Percentiles rank a stretch among this genome's conserved stretches.
Evolutionary conservation across 2,797 vertebrate genomes (phyloP).

Genomic region (Acipenser transmontanus): DNA sequence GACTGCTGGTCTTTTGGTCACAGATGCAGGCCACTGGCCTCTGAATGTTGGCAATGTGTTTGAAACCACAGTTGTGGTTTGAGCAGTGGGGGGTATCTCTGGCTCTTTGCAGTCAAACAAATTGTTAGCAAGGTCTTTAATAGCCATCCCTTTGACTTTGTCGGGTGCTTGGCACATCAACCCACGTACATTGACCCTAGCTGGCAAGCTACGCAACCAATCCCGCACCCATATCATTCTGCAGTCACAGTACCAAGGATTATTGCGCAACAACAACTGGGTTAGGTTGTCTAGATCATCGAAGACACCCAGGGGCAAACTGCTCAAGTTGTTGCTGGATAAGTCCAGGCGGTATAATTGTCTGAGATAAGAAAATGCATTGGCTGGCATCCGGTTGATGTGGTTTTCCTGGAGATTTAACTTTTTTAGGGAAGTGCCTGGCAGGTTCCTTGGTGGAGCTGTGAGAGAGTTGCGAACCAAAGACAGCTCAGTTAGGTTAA

Average conservation of each 20-base stretch:
- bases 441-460: constrained; percentile 86
- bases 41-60: constrained; percentile 74
- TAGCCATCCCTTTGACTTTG: constrained; percentile 96
- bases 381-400: constrained; percentile 85
- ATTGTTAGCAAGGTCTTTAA: constrained; percentile 89
- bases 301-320: constrained; percentile 91
- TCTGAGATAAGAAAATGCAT: constrained; percentile 88
- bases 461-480: constrained; percentile 91
- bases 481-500: constrained; percentile 94
- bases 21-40: constrained; percentile 82
- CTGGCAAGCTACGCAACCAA: constrained; percentile 85
- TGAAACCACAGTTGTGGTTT: constrained; percentile 76
- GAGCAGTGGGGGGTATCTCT: constrained; percentile 61
- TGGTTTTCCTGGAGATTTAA: constrained; percentile 98
- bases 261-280: constrained; percentile 92
- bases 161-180: constrained; percentile 98
- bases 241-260: constrained; percentile 96
- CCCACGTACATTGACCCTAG: constrained; percentile 94
- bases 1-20: constrained; percentile 81
- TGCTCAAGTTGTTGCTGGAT: constrained; percentile 96
- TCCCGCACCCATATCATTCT: constrained; percentile 98
- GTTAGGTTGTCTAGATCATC: constrained; percentile 98
- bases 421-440: constrained; percentile 85
- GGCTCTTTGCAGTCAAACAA: constrained; percentile 85
- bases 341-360: constrained; percentile 95